Evolutionary conservation across 2,797 vertebrate genomes (phyloP).

Genomic region (Poecilia picta): DNA sequence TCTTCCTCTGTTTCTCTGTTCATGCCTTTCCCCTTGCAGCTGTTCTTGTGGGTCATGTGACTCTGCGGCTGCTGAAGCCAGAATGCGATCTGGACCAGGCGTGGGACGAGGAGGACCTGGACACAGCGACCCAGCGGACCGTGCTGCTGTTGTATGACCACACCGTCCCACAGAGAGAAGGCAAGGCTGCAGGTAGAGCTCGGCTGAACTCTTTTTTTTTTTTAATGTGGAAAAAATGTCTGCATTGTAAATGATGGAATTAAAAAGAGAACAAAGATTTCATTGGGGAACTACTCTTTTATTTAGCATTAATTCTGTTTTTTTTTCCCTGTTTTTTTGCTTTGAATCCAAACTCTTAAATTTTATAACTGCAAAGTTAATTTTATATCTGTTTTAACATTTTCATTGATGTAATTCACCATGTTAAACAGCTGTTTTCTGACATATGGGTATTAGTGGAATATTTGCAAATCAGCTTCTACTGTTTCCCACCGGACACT

Average conservation of each 20-base stretch:
- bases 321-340: background rate
- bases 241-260: background rate
- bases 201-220: too few relatives aligned
- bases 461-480: background rate
- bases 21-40: conserved; percentile 69
- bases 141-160: conserved; percentile 85
- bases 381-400: background rate
- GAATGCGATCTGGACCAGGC: conserved; percentile 89
- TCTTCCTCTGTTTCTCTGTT: background rate
- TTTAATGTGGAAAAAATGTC: background rate
- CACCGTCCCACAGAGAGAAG: conserved; percentile 83
- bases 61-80: conserved; percentile 91
- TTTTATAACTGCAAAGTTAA: background rate
- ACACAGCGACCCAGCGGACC: conserved; percentile 85
- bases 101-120: conserved; percentile 92
- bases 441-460: background rate
- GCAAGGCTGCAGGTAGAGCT: conserved; percentile 79
- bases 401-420: background rate
- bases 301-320: background rate
- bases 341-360: background rate
- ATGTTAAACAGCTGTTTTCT: background rate
- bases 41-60: conserved; percentile 91
- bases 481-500: background rate
- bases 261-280: background rate
- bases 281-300: background rate